These are phyloP conservation scores for Limnephilus lunatus DNA, from an alignment of 2,888 invertebrate species.

Conservation along the genomic window DNA sequence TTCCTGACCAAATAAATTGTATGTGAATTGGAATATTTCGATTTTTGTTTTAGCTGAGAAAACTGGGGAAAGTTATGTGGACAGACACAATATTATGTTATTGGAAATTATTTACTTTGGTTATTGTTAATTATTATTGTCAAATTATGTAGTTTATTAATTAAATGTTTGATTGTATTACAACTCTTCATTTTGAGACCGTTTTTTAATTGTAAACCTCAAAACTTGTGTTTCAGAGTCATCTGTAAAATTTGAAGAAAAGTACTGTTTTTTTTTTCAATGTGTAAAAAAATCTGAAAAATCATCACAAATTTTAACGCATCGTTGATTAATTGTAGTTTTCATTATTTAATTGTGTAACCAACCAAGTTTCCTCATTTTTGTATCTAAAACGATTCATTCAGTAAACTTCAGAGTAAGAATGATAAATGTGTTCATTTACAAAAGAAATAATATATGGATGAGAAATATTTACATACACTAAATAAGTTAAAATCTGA, in stretches of 20 bases:
- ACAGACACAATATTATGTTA: background rate
- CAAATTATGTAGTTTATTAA: background rate
- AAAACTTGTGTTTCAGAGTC: background rate
- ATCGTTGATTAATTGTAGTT: conserved; percentile 6
- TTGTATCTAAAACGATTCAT: background rate
- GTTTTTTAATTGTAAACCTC: background rate
- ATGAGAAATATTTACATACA: conserved; percentile 54
- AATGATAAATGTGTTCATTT: conserved; percentile 57
- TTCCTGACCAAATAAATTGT: conserved; percentile 2
- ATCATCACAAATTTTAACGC: background rate
- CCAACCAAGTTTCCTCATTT: background rate
- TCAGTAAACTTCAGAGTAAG: conserved; percentile 14
- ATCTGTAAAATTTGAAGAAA: background rate
- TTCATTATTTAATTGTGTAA: background rate
- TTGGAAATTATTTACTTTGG: background rate
- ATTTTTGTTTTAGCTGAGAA: background rate
- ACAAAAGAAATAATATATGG: conserved; percentile 55
- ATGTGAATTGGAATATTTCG: background rate
- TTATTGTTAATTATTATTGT: background rate
- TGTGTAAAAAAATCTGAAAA: too few species aligned
- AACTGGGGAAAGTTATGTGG: background rate
- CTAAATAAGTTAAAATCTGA: conserved; percentile 45
- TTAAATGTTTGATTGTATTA: background rate
- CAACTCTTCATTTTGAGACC: background rate
- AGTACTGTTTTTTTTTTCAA: background rate